Conservation (phyloP, 1,140 invertebrate genomes). For the Drosophila takahashii region DNA sequence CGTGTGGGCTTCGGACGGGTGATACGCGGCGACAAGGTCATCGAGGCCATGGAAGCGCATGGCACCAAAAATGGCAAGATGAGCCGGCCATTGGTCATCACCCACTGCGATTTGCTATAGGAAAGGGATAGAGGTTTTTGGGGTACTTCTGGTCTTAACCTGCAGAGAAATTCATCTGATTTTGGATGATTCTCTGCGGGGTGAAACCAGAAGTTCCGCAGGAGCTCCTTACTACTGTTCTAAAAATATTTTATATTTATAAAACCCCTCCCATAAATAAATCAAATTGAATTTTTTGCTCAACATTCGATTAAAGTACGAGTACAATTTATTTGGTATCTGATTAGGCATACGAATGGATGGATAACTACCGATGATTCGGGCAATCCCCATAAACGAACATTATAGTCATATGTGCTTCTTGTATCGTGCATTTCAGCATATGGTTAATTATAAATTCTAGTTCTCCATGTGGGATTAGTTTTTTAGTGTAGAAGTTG, state of each 20-base stretch:
- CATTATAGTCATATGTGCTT: conserved; percentile 68
- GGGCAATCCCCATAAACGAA: conserved; percentile 34
- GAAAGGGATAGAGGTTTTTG: neutral
- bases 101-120: conserved; percentile 44
- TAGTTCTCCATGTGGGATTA: conserved; percentile 3
- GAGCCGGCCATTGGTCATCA: conserved; percentile 25
- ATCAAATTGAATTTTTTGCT: neutral
- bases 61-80: conserved; percentile 57
- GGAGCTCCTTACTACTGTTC: neutral
- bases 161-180: neutral
- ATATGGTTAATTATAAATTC: conserved; percentile 25
- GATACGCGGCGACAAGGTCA: conserved; percentile 39
- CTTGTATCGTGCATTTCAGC: conserved; percentile 62
- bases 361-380: conserved; percentile 23
- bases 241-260: neutral
- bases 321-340: conserved; percentile 20
- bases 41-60: conserved; percentile 37
- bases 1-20: conserved; percentile 62
- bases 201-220: neutral
- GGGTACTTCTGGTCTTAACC: neutral
- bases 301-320: conserved; percentile 10
- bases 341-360: conserved; percentile 15
- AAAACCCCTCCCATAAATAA: no score
- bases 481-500: conserved; percentile 23
- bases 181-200: no score